Percentiles rank a stretch among this genome's conserved stretches.
phyloP scores from a whole-genome alignment of 2,113 vertebrate genomes.

The Dicaeum eximium region DNA sequence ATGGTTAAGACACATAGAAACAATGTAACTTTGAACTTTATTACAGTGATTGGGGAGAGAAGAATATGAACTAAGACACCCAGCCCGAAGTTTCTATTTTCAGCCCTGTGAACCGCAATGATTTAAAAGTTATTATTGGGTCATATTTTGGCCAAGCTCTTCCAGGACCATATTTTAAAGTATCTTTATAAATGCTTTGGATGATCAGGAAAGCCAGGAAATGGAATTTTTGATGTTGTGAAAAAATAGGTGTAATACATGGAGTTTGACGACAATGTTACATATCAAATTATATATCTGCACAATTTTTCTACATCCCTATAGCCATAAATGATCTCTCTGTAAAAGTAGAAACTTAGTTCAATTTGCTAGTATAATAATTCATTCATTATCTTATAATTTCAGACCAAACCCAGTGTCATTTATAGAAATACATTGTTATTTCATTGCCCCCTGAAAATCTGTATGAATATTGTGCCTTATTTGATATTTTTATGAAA shows the following conservation, averaged over 20 bases:
- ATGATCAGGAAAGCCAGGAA: not conserved
- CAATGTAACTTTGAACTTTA: not conserved
- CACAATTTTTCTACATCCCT: not conserved
- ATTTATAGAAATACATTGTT: not conserved
- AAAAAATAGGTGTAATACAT: not conserved
- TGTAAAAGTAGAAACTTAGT: not conserved
- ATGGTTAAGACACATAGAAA: not conserved
- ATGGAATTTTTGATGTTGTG: not conserved
- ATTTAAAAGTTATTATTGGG: not conserved
- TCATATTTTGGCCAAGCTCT: not conserved
- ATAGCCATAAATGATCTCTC: not conserved
- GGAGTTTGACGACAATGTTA: not conserved
- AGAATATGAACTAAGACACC: not conserved
- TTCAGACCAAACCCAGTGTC: not conserved
- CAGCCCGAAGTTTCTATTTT: not conserved
- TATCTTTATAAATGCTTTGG: not conserved
- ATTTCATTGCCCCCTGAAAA: not conserved
- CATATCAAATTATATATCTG: not conserved
- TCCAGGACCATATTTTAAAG: not conserved
- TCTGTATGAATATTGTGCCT: not conserved
- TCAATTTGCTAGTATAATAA: not conserved
- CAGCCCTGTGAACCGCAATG: not conserved
- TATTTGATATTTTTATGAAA: not conserved
- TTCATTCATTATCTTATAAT: not conserved
- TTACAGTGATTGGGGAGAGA: not conserved